Evolutionary conservation across 1,140 invertebrate genomes (phyloP), one percentile per base, ranked within the genome.

Genomic region (Proctacanthus coquilletti): DNA sequence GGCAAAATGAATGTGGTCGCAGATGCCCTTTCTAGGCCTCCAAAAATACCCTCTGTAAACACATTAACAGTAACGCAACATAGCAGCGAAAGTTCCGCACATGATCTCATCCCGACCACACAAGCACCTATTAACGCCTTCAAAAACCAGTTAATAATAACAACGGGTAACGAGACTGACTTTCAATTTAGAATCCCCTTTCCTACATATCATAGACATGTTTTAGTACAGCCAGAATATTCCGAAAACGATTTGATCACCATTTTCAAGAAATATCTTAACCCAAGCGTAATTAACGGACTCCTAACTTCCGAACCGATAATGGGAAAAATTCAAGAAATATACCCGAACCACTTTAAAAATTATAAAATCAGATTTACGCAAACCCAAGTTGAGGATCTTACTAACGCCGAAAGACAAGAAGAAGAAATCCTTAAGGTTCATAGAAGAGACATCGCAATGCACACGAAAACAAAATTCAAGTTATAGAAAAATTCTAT

Each of bases 1-100:
- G 48, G 46, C 5, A 44, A 20, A 39, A 5, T 17, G n/a, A 52
- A 50, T 41, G 14, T 31, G 18, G 31, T 34, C 4, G 39, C 36
- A 2, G 42, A 44, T 17, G 39, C 39, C 3, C 27, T 44, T 4
- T 38, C 32, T 15, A 18, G 42, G 14, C 38, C n/a, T n/a, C n/a
- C n/a, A n/a, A 34, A n/a, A 8, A 21, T 10, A n/a, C n/a, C n/a
- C n/a, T n/a, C n/a, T 25, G 31, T 14, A 41, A 41, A 13, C 14
- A 36, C 25, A 21, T 32, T 4, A 9, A 9, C 29, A 14, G 29
- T 25, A 14, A 5, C n/a, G 18, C 36, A 14, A 33, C 38, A 39
- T 32, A 32, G 29, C 14, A 13, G 5, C 11, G 29, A 32, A 25
- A 21, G 31, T 18, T 14, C 9, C 13, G 13, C 25, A 5, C 10